Base-by-base conservation (phyloP, 2,797 vertebrate genomes). In the Sus cebifrons region DNA sequence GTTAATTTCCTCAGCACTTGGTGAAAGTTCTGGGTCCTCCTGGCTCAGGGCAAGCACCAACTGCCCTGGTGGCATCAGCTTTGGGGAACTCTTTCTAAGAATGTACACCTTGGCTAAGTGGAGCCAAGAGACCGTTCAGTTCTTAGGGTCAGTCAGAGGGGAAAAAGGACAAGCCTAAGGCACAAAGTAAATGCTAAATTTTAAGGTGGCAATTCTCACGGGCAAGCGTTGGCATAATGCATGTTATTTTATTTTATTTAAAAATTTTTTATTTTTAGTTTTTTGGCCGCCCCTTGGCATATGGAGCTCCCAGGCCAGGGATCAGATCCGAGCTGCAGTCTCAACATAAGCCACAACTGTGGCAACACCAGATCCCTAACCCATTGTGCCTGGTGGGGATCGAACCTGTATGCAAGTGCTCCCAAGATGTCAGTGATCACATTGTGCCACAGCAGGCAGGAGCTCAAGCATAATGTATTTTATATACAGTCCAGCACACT, bases 21-120 rank as follows among this genome's bases (percentile, higher is more conserved):
- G 68, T 94, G 64, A 79, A 94, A 78, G 54, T 89, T 95, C 91
- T 77, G 73, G 83, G 91, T 93, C 81, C 62, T 97, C 60, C 62
- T 84, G 86, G 79, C 65, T 92, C 58, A 20, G 49, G 71, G 89
- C 77, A 64, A 91, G 90, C 16, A 56, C 71, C 77, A 73, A 8
- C 54, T 87, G 36, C 65, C 86, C 20, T 6, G 52, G 79, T 64
- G 84, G 56, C 68, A 86, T 81, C 52, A 36, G 86, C 67, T 29
- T 49, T 44, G 40, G 58, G 70, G 44, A 84, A n/a, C 67, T 52
- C 90, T 92, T 90, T 95, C 87, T 95, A 86, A 92, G 85, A 95
- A 90, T 11, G 67, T 27, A 56, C 81, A 89, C 62, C 36, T 67
- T 27, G 79, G 32, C 62, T 32, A 7, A 64, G 60, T 36, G 10